These are phyloP conservation scores for Hetaerina titia DNA, from an alignment of 2,888 invertebrate genomes.

Conservation along the genomic window DNA sequence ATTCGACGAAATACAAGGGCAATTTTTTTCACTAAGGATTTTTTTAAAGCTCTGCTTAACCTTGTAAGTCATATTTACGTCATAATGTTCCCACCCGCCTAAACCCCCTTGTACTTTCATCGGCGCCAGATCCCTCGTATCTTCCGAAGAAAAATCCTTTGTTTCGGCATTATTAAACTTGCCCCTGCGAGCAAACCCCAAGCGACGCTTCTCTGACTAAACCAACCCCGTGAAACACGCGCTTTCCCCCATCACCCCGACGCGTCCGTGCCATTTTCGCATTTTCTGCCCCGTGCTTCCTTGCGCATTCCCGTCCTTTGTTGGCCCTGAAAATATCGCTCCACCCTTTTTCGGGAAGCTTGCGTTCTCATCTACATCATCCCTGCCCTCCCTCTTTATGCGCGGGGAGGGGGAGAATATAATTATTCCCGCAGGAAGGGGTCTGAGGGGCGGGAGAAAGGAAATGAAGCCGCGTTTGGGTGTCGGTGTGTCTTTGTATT, in stretches of 20 bases:
- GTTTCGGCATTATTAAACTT: slow-evolving; percentile 63
- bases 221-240: slow-evolving; percentile 4
- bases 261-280: not conserved
- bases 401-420: not conserved
- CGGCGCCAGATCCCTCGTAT: slow-evolving; percentile 5
- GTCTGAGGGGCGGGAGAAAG: not conserved
- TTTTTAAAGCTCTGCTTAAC: slow-evolving; percentile 11
- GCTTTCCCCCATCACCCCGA: not conserved
- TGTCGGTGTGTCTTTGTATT: not conserved
- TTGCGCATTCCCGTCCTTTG: slow-evolving; percentile 43
- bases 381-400: not conserved
- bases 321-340: slow-evolving; percentile 39
- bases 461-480: not conserved
- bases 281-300: not conserved
- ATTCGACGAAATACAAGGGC: not conserved
- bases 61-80: slow-evolving; percentile 21
- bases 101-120: slow-evolving; percentile 26
- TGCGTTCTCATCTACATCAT: not conserved
- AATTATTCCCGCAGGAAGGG: slow-evolving; percentile 18
- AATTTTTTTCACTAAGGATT: not conserved
- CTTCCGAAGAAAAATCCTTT: slow-evolving; percentile 20
- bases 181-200: not conserved
- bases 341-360: slow-evolving; percentile 23
- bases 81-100: not conserved
- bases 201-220: not conserved